phyloP scores from a whole-genome alignment of 2,888 invertebrate species.

The Chloromyia formosa region DNA sequence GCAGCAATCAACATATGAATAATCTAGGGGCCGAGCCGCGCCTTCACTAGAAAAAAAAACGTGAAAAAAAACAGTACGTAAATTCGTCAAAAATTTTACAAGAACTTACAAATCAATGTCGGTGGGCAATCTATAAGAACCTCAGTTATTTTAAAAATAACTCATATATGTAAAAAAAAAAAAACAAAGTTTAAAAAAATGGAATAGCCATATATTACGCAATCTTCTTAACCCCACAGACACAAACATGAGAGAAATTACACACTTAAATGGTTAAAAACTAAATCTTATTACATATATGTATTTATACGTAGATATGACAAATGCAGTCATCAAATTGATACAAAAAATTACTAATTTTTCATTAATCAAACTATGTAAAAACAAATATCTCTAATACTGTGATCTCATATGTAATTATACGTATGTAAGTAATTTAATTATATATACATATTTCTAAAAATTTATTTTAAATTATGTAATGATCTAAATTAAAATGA shows the following conservation, averaged over 20 bases:
- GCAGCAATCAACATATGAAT: too few relatives aligned
- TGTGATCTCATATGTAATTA: conserved; percentile 61
- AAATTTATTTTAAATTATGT: conserved; percentile 24
- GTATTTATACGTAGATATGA: too few relatives aligned
- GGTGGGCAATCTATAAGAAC: too few relatives aligned
- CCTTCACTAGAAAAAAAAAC: too few relatives aligned
- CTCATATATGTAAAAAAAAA: conserved; percentile 40
- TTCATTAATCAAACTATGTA: conserved; percentile 32
- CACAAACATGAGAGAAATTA: conserved; percentile 32
- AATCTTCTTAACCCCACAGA: too few relatives aligned
- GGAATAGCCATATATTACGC: neutral
- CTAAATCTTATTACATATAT: too few relatives aligned
- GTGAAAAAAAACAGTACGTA: too few relatives aligned
- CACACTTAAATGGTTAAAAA: neutral
- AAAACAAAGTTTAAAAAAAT: conserved; percentile 23
- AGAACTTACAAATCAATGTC: too few relatives aligned
- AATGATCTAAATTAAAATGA: conserved; percentile 26
- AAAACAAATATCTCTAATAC: conserved; percentile 63
- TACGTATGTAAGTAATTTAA: conserved; percentile 36
- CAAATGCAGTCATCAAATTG: too few relatives aligned
- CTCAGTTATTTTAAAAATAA: conserved; percentile 49
- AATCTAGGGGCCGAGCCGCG: too few relatives aligned
- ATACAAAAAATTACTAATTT: conserved; percentile 9
- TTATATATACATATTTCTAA: conserved; percentile 17
- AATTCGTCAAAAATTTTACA: too few relatives aligned